Percentiles rank a stretch among this genome's conserved stretches.
Evolutionary conservation across 2,113 vertebrate genomes (phyloP).

Genomic region (Noturus placidus): DNA sequence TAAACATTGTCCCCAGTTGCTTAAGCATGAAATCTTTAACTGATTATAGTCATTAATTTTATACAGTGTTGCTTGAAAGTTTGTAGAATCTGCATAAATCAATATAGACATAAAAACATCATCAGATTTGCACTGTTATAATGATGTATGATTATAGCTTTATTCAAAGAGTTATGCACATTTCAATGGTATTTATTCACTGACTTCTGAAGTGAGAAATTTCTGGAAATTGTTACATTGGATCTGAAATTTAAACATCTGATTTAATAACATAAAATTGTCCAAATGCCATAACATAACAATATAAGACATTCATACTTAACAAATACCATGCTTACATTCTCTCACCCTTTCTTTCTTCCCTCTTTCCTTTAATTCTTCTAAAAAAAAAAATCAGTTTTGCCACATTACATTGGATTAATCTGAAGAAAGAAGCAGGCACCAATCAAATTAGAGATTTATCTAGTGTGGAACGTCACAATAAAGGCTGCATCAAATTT

Average conservation of each 20-base stretch:
- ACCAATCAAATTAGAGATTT: conserved; percentile 30
- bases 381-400: conserved; percentile 28
- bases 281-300: background rate
- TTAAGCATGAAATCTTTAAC: background rate
- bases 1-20: background rate
- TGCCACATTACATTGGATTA: conserved; percentile 50
- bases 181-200: too few relatives aligned
- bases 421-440: conserved; percentile 53
- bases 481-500: conserved; percentile 33
- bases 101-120: too few relatives aligned
- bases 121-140: background rate
- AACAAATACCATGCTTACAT: background rate
- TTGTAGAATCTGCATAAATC: too few relatives aligned
- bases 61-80: background rate
- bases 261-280: background rate
- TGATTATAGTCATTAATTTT: background rate
- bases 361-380: conserved; percentile 8
- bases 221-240: background rate
- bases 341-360: conserved; percentile 18
- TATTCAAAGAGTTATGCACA: background rate
- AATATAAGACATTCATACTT: background rate
- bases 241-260: background rate
- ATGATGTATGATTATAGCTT: background rate
- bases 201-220: background rate
- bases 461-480: conserved; percentile 36